Conservation (phyloP, 2,888 invertebrate genomes). For the Seira ritae region DNA sequence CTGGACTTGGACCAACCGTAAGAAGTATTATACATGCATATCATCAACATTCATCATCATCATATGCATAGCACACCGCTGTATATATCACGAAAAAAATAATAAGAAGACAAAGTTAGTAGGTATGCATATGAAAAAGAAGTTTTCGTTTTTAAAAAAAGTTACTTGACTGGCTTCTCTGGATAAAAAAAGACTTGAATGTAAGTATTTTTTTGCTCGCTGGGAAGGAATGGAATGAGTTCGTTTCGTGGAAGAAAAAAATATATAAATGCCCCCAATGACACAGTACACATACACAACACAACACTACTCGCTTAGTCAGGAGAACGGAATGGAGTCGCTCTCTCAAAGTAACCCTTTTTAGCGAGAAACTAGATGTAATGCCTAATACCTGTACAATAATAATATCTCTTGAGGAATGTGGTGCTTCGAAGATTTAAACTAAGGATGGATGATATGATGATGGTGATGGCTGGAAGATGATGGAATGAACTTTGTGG, state of each 20-base stretch:
- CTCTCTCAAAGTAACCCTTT: not conserved
- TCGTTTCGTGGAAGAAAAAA: not conserved
- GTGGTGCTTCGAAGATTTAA: not conserved
- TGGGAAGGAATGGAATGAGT: conserved; percentile 5
- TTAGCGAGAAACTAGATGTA: not conserved
- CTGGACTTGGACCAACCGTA: no score
- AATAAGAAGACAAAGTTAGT: not conserved
- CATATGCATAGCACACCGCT: not conserved
- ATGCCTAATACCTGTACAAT: no score
- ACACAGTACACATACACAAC: no score
- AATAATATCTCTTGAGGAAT: conserved; percentile 13
- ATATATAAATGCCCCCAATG: no score
- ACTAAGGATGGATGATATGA: not conserved
- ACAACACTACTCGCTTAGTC: no score
- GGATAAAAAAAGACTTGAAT: conserved; percentile 11
- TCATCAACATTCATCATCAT: not conserved
- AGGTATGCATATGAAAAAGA: not conserved
- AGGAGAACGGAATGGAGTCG: conserved; percentile 4
- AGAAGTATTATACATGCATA: not conserved
- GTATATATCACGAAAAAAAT: not conserved
- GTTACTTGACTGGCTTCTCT: conserved; percentile 9
- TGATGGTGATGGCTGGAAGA: not conserved
- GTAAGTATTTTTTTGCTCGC: not conserved
- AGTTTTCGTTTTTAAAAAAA: not conserved
- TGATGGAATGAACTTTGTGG: not conserved